Base-by-base conservation (phyloP, 2,797 vertebrate species). In the Buphagus erythrorhynchus region DNA sequence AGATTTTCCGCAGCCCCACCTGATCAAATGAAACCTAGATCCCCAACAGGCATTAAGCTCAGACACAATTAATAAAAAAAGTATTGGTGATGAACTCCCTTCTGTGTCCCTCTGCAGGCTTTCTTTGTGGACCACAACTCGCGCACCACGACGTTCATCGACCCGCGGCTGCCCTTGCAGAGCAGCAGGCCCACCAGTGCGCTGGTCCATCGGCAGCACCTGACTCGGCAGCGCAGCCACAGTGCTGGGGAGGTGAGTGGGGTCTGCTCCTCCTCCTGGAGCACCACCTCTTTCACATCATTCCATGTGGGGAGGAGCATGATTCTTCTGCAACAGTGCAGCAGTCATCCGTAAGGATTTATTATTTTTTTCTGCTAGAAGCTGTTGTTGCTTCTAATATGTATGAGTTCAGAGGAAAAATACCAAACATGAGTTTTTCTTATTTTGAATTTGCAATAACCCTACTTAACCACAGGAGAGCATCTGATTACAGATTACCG, bases 91-190 rank as follows among this genome's bases (percentile, higher is more conserved):
- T 49, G 52, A 57, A 14, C 40, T 42, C 8, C 38, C 8, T 22
- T 9, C 13, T 40, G 11, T 67, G 26, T 69, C 11, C 33, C 45
- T 21, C 40, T 77, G 78, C 94, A 99, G 99, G 98, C 99, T 21
- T 99, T 99, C 97, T 99, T 99, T 67, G 99, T 99, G 24, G 99
- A 99, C 98, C 99, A 99, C 98, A 99, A 99, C 96, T 99, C 99
- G 93, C 98, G 99, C 46, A 99, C 99, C 55, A 99, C 99, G 35
- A 99, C 99, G 1, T 99, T 99, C 98, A 99, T 99, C 15, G 99
- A 99, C 94, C 99, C 99, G 1, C 98, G 99, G 91, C 98, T 99
- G 42, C 99, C 99, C 26, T 96, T 99, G 72, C 99, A 99, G 98
- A 99, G 99, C 78, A 98, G 99, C 25, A 97, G 99, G 71, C 99